Evolutionary conservation across 53 echinoderm and acorn worm genomes (phyloP), one percentile per base, ranked within the genome.

Genomic region (Crossaster papposus): DNA sequence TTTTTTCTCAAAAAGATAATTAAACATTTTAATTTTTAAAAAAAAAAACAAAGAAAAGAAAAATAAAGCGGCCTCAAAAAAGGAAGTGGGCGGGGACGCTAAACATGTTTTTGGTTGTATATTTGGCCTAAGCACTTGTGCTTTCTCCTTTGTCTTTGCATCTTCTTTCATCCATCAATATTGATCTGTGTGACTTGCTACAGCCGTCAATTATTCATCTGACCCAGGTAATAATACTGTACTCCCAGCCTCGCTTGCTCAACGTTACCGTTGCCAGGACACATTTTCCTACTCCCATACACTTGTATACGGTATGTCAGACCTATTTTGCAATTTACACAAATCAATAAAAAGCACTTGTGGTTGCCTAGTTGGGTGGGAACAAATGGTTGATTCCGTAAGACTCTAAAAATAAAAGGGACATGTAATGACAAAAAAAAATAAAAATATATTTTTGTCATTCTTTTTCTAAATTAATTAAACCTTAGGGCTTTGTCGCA

Each of bases 101-200:
- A 44, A 7, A 44, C 44, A 44, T 44, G 6, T 44, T 44, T 15
- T 58, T 58, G 12, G 14, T 8, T 3, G 2, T 3, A 2, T 14
- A 4, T 15, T 17, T 58, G 58, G 2, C 58, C 24, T 30, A 30
- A 54, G 73, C 22, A n/a, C n/a, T n/a, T n/a, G n/a, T n/a, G 77
- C 37, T 72, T 73, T 85, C 28, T 23, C 3, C 28, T 1, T 35
- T 74, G 75, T 17, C 75, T n/a, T n/a, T n/a, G n/a, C n/a, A n/a
- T n/a, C 75, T 74, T n/a, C 75, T 20, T 35, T 36, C 31, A 24
- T 30, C 14, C 29, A 87, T 63, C 76, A 64, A 33, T 65, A 87
- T 87, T 87, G 87, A 87, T 87, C 53, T 58, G 87, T 87, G 58
- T 87, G 77, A 72, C 77, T 87, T 87, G 87, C 35, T 62, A 87